phyloP scores from a whole-genome alignment of 2,888 invertebrate genomes.

The Keiferia lycopersicella region DNA sequence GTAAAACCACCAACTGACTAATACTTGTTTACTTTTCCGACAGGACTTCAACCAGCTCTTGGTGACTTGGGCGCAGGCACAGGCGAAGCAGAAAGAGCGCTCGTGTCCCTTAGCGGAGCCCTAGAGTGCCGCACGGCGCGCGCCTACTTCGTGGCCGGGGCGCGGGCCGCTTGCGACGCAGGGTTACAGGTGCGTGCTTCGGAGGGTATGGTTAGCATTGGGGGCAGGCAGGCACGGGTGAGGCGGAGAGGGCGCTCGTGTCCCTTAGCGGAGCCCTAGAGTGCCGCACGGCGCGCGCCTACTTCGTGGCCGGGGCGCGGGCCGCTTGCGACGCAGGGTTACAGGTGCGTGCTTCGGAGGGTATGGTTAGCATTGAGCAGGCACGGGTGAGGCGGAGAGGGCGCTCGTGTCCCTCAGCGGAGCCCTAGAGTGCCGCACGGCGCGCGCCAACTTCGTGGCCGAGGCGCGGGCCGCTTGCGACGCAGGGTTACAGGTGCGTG shows the following conservation, averaged over 20 bases:
- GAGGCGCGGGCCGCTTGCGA: conserved; percentile 92
- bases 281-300: conserved; percentile 91
- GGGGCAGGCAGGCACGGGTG: conserved; percentile 90
- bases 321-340: conserved; percentile 92
- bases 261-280: conserved; percentile 86
- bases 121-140: conserved; percentile 93
- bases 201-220: too few relatives aligned
- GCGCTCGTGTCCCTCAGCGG: conserved; percentile 84
- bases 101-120: conserved; percentile 84
- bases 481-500: conserved; percentile 86
- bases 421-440: conserved; percentile 90
- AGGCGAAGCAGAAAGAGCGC: conserved; percentile 87
- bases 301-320: conserved; percentile 89
- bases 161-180: conserved; percentile 91
- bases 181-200: conserved; percentile 82
- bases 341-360: too few relatives aligned
- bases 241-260: too few relatives aligned
- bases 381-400: conserved; percentile 89
- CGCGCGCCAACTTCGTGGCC: conserved; percentile 91
- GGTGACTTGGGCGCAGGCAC: conserved; percentile 89
- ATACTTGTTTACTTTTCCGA: background rate
- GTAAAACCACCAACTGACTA: background rate
- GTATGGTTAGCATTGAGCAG: too few relatives aligned
- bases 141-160: conserved; percentile 89
- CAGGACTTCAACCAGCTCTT: conserved; percentile 86